Base-by-base conservation (phyloP, 1,140 invertebrate species). In the Campoletis sonorensis region DNA sequence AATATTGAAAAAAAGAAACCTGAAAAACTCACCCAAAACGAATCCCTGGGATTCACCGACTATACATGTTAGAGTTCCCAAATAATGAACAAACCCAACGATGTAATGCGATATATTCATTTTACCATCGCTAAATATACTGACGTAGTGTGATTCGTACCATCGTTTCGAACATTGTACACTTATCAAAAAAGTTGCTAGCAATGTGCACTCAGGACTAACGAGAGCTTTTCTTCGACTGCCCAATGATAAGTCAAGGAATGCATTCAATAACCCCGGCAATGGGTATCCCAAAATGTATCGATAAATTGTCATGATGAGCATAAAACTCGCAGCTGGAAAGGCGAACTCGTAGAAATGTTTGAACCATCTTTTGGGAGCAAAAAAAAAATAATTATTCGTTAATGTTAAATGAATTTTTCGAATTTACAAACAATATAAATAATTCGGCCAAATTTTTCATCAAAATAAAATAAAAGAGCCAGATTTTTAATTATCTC, bases 91-190 rank as follows among this genome's bases (percentile, higher is more conserved):
- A 81, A 94, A 94, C 0, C 96, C 97, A 67, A 96, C 88, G 0
- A 95, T 75, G 86, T 98, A 98, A 90, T 97, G 96, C 0, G 90
- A 88, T 0, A 97, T 82, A 88, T 97, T 97, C 82, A 98, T 98
- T 89, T 95, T 95, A 54, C 93, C 94, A 80, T 95, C 92, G 15
- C 96, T 96, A 90, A 96, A 98, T 15, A 98, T 94, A 89, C 94
- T 96, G 11, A 98, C 89, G 86, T 90, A 96, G 83, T 94, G 93
- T 23, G 95, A 95, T 89, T 98, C 97, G 87, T 97, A 97, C 54
- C 95, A 94, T 85, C 97, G 93, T 85, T 96, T 93, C 61, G 90
- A 93, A 68, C 94, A 94, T 87, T 98, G 97, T 21, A 96, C 79
- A 0, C 93, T 93, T 0, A 97, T 86, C 51, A 97, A 87, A 4